Conservation (phyloP, 2,797 vertebrate genomes). For the Hylomyscus alleni region DNA sequence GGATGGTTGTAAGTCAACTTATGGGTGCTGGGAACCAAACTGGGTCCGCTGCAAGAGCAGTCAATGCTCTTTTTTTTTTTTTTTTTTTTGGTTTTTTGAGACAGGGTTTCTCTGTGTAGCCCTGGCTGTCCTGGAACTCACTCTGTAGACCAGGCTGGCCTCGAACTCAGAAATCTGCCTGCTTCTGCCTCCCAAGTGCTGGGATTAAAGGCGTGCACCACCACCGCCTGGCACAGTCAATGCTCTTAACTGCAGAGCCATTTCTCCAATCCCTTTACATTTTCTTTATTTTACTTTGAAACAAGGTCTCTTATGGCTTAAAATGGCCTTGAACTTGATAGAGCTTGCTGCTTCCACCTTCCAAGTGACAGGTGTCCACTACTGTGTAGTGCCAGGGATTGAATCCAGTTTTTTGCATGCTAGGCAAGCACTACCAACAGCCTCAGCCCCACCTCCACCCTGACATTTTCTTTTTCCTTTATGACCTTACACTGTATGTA, state of each 20-base stretch:
- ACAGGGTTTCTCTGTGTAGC: too few relatives aligned
- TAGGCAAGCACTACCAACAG: background rate
- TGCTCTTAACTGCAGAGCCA: background rate
- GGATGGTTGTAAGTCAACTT: background rate
- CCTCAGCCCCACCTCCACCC: background rate
- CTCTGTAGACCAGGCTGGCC: too few relatives aligned
- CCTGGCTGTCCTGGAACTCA: too few relatives aligned
- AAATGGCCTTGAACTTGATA: background rate
- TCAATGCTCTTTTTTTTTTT: background rate
- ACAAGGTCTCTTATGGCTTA: background rate
- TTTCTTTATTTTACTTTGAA: background rate
- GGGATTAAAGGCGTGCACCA: too few relatives aligned
- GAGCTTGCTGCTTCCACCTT: background rate
- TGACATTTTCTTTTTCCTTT: background rate
- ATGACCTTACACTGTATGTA: background rate
- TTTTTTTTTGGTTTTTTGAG: too few relatives aligned
- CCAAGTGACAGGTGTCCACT: background rate
- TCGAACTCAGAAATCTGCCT: too few relatives aligned
- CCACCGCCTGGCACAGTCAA: too few relatives aligned
- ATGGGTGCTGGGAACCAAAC: background rate
- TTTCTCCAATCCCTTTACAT: background rate
- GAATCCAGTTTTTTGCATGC: background rate
- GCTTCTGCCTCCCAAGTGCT: too few relatives aligned
- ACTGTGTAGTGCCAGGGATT: background rate
- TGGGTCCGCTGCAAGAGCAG: background rate